Evolutionary conservation across 2,888 invertebrate genomes (phyloP), one percentile per base, ranked within the genome.

Genomic region (Leptopilina drosophilae): DNA sequence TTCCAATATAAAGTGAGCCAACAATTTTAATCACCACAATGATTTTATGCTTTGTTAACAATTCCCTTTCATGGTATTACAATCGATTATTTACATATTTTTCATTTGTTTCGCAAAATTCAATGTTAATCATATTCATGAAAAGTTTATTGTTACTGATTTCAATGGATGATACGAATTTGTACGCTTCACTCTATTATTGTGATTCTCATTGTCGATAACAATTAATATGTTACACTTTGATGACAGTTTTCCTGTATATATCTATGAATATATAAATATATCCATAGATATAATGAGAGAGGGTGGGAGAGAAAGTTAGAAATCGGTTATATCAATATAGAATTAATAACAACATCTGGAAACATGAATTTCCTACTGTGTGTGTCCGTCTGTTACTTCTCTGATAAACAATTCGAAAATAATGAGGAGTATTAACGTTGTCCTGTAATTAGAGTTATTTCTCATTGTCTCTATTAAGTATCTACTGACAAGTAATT

Each of bases 401-500:
- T n/a, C 49, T 26, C 33, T n/a, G 5, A 8, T 69, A 8, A 53
- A n/a, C 14, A 69, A 69, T 69, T 69, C n/a, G 69, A 53, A 53
- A 33, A 69, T 69, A 69, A 69, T 69, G 69, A 69, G 49, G 53
- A 53, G 69, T 69, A 53, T 69, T 53, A 53, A 69, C 69, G 49
- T 11, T 26, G 69, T 26, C 53, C 49, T 69, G 20, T 53, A 69
- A 69, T 53, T 69, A 53, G 14, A 69, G 69, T 69, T 49, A 69
- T 53, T 26, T 53, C 26, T 69, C 53, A 53, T 69, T 69, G 53
- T 69, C 14, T 69, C 20, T 26, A 69, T 69, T 69, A 26, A 69
- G 14, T 69, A 46, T 69, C 69, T 69, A 7, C 53, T 26, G 69
- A 69, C 69, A 69, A 69, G 26, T 69, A 69, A 69, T 69, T 69